A percentile compares a stretch with the other conserved stretches of the same genome.
Conservation (phyloP, 2,888 invertebrate genomes). For the Notodonta dromedarius region DNA sequence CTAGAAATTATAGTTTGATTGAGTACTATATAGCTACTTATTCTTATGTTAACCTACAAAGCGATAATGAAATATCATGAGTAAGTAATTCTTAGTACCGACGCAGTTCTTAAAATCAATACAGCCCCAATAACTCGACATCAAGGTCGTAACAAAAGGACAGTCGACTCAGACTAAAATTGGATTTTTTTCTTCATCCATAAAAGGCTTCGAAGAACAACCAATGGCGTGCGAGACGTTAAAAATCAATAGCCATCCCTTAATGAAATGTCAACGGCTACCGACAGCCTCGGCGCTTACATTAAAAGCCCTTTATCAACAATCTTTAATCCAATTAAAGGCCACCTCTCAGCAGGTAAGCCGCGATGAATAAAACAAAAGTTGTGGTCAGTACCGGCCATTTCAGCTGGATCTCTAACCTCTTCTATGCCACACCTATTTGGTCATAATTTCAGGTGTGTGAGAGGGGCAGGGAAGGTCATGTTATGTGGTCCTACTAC, state of each 20-base stretch:
- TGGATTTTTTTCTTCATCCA: constrained; percentile 10
- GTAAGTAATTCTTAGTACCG: background rate
- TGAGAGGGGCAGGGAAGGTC: constrained; percentile 28
- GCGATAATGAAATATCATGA: background rate
- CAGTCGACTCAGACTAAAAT: background rate
- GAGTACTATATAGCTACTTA: too few species aligned
- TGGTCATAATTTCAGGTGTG: constrained; percentile 22
- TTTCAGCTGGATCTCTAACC: constrained; percentile 38
- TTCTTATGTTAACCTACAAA: too few species aligned
- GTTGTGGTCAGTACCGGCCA: constrained; percentile 54
- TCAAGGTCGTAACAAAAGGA: constrained; percentile 5
- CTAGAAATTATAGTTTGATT: too few species aligned
- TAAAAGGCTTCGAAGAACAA: constrained; percentile 18
- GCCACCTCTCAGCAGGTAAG: constrained; percentile 69
- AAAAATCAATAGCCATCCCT: constrained; percentile 66
- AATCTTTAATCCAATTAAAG: constrained; percentile 80
- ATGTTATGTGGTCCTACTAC: constrained; percentile 47
- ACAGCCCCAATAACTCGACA: background rate
- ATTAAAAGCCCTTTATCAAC: constrained; percentile 77
- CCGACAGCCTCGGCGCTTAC: constrained; percentile 50
- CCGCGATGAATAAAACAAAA: constrained; percentile 77
- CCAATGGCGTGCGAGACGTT: constrained; percentile 45
- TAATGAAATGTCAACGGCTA: constrained; percentile 70
- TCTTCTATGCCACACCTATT: constrained; percentile 19
- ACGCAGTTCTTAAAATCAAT: constrained; percentile 1